These are phyloP conservation scores for Bombyx huttoni DNA, from an alignment of 2,888 invertebrate species.

Conservation along the genomic window DNA sequence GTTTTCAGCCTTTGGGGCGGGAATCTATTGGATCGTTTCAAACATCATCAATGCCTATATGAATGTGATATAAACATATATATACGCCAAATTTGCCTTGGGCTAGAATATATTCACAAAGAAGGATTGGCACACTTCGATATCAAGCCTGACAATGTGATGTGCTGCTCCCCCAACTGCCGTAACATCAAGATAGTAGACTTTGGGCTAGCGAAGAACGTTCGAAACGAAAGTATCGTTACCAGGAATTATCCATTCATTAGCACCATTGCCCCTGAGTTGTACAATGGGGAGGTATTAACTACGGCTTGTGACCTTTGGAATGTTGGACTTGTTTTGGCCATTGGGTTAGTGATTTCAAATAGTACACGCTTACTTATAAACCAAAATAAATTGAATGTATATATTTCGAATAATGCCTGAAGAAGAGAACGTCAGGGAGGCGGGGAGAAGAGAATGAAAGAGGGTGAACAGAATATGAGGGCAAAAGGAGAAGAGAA, in stretches of 20 bases:
- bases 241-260: constrained; percentile 22
- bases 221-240: constrained; percentile 79
- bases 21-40: not conserved
- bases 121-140: constrained; percentile 90
- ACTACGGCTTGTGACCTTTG: constrained; percentile 92
- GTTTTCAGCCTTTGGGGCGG: constrained; percentile 1
- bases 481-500: too few species aligned
- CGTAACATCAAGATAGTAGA: constrained; percentile 93
- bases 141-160: constrained; percentile 95
- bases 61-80: constrained; percentile 79
- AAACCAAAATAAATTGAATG: too few species aligned
- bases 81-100: constrained; percentile 91
- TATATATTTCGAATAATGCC: too few species aligned
- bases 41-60: not conserved
- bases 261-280: constrained; percentile 93
- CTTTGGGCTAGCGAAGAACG: constrained; percentile 86
- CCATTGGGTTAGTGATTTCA: not conserved
- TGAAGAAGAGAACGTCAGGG: too few species aligned
- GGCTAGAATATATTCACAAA: constrained; percentile 90
- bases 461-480: too few species aligned
- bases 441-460: too few species aligned
- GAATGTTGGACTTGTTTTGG: constrained; percentile 82
- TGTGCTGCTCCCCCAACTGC: constrained; percentile 88
- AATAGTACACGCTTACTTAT: not conserved
- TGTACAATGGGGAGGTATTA: constrained; percentile 91